phyloP scores from a whole-genome alignment of 1,140 invertebrate species.

The Chironomus striatipennis region DNA sequence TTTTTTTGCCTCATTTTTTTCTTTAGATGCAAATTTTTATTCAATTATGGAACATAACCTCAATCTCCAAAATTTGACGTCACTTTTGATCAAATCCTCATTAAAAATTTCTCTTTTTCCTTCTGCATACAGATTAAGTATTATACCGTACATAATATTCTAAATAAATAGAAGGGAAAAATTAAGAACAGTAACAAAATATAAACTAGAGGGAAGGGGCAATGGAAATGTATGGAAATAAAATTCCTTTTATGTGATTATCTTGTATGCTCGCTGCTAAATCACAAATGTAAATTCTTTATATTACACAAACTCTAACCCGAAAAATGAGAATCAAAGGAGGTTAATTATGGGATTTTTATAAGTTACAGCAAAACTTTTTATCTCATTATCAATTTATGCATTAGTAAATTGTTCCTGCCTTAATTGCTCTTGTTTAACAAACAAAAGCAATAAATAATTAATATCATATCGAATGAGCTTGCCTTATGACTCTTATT shows the following conservation, averaged over 20 bases:
- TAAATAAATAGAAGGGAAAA: too few species aligned
- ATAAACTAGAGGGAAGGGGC: neutral
- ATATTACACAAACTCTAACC: neutral
- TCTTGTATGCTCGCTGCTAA: neutral
- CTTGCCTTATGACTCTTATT: neutral
- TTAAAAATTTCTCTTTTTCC: too few species aligned
- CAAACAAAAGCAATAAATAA: slow-evolving; percentile 21
- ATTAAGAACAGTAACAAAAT: too few species aligned
- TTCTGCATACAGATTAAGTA: too few species aligned
- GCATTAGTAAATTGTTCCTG: neutral
- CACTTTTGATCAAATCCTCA: too few species aligned
- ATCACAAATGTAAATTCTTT: neutral
- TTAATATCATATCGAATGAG: neutral
- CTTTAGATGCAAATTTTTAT: too few species aligned
- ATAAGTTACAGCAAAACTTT: neutral
- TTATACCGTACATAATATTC: too few species aligned
- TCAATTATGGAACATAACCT: too few species aligned
- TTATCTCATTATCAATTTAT: slow-evolving; percentile 14
- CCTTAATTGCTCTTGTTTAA: slow-evolving; percentile 3
- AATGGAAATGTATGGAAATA: neutral
- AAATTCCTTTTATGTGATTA: slow-evolving; percentile 6
- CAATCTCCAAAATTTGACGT: too few species aligned
- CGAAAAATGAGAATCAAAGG: neutral
- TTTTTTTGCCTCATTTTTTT: too few species aligned
- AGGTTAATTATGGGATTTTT: slow-evolving; percentile 13